Conservation (phyloP, 2,113 vertebrate genomes). For the Dicerorhinus sumatrensis region DNA sequence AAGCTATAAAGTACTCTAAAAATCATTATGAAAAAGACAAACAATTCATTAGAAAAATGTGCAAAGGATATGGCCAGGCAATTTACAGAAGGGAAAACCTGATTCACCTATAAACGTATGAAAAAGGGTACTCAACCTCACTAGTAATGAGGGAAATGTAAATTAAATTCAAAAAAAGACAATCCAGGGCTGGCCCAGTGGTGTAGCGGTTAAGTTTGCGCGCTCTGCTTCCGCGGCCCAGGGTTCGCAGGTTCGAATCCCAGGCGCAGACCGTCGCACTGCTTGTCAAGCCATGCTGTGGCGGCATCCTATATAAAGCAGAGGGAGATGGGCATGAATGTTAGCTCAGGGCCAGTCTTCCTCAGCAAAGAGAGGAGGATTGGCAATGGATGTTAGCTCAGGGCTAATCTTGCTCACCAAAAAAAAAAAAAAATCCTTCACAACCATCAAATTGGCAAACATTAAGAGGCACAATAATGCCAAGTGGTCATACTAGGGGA, state of each 20-base stretch:
- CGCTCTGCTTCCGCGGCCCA: no score
- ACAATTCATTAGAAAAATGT: background rate
- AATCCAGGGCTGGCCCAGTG: background rate
- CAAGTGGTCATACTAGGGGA: background rate
- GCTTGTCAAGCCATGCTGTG: no score
- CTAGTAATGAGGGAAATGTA: background rate
- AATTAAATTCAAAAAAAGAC: slow-evolving; percentile 29
- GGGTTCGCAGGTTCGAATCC: no score
- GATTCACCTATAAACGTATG: background rate
- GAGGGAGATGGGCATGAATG: no score
- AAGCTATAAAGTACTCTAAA: background rate
- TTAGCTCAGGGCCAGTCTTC: no score
- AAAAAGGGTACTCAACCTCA: background rate
- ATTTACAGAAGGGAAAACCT: slow-evolving; percentile 7
- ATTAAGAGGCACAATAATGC: background rate
- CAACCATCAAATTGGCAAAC: background rate
- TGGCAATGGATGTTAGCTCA: no score
- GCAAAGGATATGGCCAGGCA: background rate
- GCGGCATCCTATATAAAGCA: no score
- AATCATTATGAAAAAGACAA: background rate
- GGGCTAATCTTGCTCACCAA: no score
- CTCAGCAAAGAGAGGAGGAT: no score
- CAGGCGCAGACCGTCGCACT: no score
- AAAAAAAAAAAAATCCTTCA: background rate
- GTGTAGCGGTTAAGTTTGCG: no score